A percentile compares a stretch with the other conserved stretches of the same genome.
Evolutionary conservation across 1,140 invertebrate species (phyloP).

Genomic region (Geopemphigus sp.): DNA sequence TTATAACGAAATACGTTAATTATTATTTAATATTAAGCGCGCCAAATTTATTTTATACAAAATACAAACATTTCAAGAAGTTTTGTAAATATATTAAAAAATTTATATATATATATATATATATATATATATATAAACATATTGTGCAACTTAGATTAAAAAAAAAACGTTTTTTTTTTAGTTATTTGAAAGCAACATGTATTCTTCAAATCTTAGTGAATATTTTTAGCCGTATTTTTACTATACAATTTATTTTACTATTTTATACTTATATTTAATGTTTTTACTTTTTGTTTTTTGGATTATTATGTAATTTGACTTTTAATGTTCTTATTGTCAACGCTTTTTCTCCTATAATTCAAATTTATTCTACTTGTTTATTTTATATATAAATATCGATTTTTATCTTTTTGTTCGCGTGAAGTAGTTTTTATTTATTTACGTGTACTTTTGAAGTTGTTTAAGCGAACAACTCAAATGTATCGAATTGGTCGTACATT

Average conservation of each 20-base stretch:
- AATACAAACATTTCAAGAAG: background rate
- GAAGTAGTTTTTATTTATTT: background rate
- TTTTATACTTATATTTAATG: conserved; percentile 23
- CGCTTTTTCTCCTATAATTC: background rate
- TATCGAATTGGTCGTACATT: background rate
- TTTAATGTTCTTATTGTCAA: background rate
- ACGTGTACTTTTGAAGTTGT: background rate
- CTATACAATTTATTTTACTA: background rate
- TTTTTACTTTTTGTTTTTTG: background rate
- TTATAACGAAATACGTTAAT: background rate
- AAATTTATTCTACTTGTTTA: no score
- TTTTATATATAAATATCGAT: no score
- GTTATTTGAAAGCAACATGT: background rate
- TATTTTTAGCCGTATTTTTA: background rate
- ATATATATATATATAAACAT: background rate
- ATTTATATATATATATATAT: background rate
- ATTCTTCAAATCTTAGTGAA: background rate
- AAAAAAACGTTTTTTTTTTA: no score
- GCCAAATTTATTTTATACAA: background rate
- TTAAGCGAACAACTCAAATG: background rate
- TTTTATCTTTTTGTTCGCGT: background rate
- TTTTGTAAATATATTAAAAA: background rate
- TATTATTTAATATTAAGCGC: background rate
- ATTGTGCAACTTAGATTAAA: background rate
- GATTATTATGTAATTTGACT: background rate